Conservation (phyloP, 2,797 vertebrate genomes). For the Pyrocephalus nanus region DNA sequence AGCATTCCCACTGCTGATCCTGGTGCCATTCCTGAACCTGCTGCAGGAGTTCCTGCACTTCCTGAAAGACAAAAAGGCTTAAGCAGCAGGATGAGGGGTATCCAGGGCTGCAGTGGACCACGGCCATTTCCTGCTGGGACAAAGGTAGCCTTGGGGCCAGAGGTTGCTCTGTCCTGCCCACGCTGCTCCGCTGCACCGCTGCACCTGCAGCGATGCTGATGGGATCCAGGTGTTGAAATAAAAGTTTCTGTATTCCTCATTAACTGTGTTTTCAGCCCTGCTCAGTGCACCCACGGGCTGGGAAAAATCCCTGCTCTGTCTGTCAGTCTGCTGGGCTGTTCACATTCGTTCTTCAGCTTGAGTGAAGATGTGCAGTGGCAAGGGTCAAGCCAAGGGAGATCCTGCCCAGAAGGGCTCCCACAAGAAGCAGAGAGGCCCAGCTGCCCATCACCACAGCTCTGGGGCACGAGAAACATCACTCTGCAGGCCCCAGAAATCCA, state of each 20-base stretch:
- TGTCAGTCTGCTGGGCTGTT: neutral
- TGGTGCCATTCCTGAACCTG: neutral
- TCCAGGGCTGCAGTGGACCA: neutral
- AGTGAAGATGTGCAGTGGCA: neutral
- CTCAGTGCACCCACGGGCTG: neutral
- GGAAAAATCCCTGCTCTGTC: neutral
- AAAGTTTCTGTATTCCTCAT: neutral
- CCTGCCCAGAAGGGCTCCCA: neutral
- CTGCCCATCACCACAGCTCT: neutral
- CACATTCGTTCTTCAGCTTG: neutral
- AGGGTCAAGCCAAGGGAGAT: neutral
- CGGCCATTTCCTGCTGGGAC: neutral
- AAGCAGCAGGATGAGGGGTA: neutral
- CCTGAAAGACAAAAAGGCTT: neutral
- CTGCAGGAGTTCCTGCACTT: neutral
- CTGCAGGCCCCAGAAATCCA: neutral
- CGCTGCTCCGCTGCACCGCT: neutral
- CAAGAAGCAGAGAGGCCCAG: neutral
- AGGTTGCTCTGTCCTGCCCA: too few species aligned
- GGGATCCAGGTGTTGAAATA: neutral
- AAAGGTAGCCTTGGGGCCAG: too few species aligned
- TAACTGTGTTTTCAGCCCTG: neutral
- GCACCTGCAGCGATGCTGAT: neutral
- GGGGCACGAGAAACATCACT: neutral
- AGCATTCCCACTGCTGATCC: neutral